Evolutionary conservation across 2,113 vertebrate genomes (phyloP).

Genomic region (Puntigrus tetrazona): DNA sequence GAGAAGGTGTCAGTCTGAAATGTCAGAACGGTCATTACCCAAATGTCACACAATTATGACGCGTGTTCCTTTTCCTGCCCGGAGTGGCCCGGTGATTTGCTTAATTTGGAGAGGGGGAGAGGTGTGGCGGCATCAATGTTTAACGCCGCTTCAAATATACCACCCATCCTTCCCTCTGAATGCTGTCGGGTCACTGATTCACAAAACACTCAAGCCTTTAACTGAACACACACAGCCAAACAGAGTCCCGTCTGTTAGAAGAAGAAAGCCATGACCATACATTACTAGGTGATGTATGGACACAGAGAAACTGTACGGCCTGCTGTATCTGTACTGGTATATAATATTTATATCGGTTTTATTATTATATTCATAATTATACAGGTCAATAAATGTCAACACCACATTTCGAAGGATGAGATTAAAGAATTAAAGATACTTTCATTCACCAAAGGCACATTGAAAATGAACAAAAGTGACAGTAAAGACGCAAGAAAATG

Average conservation of each 20-base stretch:
- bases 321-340: too few species aligned
- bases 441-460: neutral
- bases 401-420: neutral
- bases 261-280: neutral
- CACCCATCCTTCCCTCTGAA: constrained; percentile 9
- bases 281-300: neutral
- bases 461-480: neutral
- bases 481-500: neutral
- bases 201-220: neutral
- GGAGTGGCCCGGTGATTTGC: constrained; percentile 58
- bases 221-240: constrained; percentile 23
- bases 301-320: neutral
- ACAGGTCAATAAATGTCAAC: neutral
- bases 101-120: constrained; percentile 58
- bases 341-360: neutral
- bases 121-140: constrained; percentile 55
- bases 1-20: constrained; percentile 67
- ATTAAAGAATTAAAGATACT: neutral
- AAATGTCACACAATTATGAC: constrained; percentile 70
- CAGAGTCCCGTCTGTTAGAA: neutral
- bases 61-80: constrained; percentile 61
- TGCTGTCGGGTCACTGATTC: neutral
- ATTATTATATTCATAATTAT: neutral
- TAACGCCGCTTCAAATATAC: constrained; percentile 49
- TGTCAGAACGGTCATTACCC: constrained; percentile 70